Evolutionary conservation across 2,888 invertebrate species (phyloP), one percentile per base, ranked within the genome.

Genomic region (Pachliopta kotzebuea): DNA sequence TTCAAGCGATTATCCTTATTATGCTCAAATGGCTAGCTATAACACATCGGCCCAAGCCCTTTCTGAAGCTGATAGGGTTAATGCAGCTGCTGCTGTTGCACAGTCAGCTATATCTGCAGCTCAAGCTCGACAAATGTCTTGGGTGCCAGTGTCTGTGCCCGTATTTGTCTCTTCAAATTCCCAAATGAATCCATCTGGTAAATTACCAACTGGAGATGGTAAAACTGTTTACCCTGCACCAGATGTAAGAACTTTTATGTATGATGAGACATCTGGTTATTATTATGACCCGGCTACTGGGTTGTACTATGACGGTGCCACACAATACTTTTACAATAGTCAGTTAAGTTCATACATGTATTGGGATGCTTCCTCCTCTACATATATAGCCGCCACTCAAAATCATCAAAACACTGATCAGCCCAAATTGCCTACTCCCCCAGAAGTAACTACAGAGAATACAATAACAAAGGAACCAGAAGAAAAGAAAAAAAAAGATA

Each of bases 241-340:
- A 6, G 98, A 99, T 92, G 95, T 97, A 14, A 95, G 96, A 59
- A 95, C 96, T 49, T 99, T 98, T 82, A 96, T 97, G 78, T 98
- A 97, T 78, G 99, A 99, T 83, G 97, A 97, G 80, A 94, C 96
- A 1, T 98, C 98, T 4, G 99, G 99, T 0, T 99, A 98, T 81
- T 99, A 99, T 80, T 99, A 98, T 81, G 99, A 99, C 84, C 95
- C 97, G 0, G 91, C 93, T 1, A 98, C 99, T 0, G 97, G 97
- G 0, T 93, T 99, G 20, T 99, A 99, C 85, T 99, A 99, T 83
- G 99, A 99, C 91, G 95, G 98, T 0, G 97, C 95, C 74, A 97
- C 98, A 3, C 98, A 96, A 79, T 99, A 99, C 86, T 99, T 98
- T 85, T 99, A 96, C 90, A 99, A 99, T 84, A 95, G 96, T 74